These are phyloP conservation scores for Apteryx mantelli DNA, from an alignment of 2,113 vertebrate genomes.

Conservation along the genomic window DNA sequence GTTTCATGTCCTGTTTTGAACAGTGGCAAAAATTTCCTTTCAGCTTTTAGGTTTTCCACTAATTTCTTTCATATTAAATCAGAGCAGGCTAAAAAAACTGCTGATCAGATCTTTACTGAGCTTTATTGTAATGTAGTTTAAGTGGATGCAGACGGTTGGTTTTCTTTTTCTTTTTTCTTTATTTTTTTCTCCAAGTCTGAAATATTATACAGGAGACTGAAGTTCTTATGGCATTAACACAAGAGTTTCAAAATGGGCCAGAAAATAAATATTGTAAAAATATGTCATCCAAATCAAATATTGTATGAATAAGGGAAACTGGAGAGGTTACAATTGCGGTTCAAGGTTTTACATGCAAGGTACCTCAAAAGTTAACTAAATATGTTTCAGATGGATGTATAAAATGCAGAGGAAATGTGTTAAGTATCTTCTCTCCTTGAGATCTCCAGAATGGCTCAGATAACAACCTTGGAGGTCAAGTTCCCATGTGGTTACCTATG, in stretches of 20 bases:
- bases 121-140: conserved; percentile 53
- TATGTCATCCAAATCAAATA: conserved; percentile 69
- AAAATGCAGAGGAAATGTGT: conserved; percentile 37
- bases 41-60: conserved; percentile 49
- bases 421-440: background rate
- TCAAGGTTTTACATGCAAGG: conserved; percentile 47
- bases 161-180: conserved; percentile 39
- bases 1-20: conserved; percentile 64
- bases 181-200: conserved; percentile 29
- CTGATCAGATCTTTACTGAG: conserved; percentile 60
- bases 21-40: conserved; percentile 64
- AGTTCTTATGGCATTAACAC: conserved; percentile 55
- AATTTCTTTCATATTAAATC: conserved; percentile 65
- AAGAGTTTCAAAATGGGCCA: conserved; percentile 31
- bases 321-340: conserved; percentile 48
- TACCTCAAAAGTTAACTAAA: conserved; percentile 47
- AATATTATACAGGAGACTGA: conserved; percentile 53
- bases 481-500: background rate
- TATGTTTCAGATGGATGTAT: conserved; percentile 34
- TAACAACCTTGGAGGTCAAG: background rate
- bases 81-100: conserved; percentile 30
- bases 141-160: conserved; percentile 54
- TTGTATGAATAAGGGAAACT: conserved; percentile 38
- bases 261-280: conserved; percentile 57
- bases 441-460: background rate